Conservation (phyloP, 2,797 vertebrate species). For the Phyllotis vaccarum region DNA sequence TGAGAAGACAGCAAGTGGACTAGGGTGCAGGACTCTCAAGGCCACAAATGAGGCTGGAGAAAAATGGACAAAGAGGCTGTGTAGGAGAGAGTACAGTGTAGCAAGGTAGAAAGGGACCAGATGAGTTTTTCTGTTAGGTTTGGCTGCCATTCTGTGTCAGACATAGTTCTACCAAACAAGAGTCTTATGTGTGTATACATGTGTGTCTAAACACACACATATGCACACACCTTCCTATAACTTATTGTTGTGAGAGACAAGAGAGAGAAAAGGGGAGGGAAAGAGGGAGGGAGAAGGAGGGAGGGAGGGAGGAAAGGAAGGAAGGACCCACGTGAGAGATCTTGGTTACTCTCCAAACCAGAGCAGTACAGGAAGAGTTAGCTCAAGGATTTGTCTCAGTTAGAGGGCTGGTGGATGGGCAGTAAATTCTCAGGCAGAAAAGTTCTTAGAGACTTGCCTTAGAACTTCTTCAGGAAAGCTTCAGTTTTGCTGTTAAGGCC, state of each 20-base stretch:
- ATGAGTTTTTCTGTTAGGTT: not conserved
- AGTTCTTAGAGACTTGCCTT: not conserved
- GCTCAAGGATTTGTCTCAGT: not conserved
- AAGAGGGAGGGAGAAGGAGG: no score
- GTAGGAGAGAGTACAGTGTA: not conserved
- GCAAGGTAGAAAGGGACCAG: not conserved
- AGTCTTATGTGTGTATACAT: not conserved
- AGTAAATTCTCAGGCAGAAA: not conserved
- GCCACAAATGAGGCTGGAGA: not conserved
- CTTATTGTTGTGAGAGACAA: not conserved
- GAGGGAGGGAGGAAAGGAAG: not conserved
- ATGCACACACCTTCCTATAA: not conserved
- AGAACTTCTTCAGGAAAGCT: not conserved
- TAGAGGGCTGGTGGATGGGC: not conserved
- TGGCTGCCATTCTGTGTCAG: not conserved
- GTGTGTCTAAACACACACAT: not conserved
- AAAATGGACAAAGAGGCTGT: not conserved
- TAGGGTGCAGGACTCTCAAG: not conserved
- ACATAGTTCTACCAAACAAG: not conserved
- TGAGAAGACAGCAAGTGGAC: not conserved
- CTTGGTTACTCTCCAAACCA: not conserved
- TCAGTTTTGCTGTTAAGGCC: not conserved
- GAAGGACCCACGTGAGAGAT: not conserved
- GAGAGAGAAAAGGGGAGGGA: no score
- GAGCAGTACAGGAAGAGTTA: not conserved